phyloP scores from a whole-genome alignment of 2,888 invertebrate genomes.

The Monopis laevigella region DNA sequence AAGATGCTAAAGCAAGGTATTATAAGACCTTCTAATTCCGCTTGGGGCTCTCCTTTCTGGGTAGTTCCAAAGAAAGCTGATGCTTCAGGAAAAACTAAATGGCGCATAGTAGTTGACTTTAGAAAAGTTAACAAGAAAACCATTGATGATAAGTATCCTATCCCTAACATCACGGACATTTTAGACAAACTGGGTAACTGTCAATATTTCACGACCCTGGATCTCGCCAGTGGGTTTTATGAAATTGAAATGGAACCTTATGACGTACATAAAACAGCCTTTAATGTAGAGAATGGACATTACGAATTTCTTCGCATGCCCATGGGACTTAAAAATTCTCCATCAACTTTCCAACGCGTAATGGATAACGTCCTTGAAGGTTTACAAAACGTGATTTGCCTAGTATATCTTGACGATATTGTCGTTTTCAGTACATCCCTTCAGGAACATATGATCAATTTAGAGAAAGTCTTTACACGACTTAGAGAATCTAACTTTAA shows the following conservation, averaged over 20 bases:
- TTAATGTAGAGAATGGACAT: slow-evolving; percentile 26
- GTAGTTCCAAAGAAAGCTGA: slow-evolving; percentile 15
- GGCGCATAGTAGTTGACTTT: slow-evolving; percentile 24
- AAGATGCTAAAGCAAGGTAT: slow-evolving; percentile 13
- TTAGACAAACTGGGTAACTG: slow-evolving; percentile 21
- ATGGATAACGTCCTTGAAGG: slow-evolving; percentile 28
- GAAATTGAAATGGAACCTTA: slow-evolving; percentile 19
- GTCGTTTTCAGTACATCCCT: slow-evolving; percentile 21
- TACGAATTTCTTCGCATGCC: slow-evolving; percentile 30
- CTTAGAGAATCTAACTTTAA: slow-evolving; percentile 19
- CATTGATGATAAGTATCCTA: slow-evolving; percentile 15
- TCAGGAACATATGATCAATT: slow-evolving; percentile 23
- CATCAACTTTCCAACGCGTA: slow-evolving; percentile 28
- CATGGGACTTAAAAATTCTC: slow-evolving; percentile 27
- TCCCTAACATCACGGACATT: too few species aligned
- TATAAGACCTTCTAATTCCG: slow-evolving; percentile 11
- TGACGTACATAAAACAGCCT: slow-evolving; percentile 28
- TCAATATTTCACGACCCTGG: slow-evolving; percentile 22
- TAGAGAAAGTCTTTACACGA: slow-evolving; percentile 23
- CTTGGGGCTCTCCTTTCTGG: slow-evolving; percentile 18
- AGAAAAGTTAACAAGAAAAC: slow-evolving; percentile 17
- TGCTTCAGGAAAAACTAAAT: slow-evolving; percentile 18
- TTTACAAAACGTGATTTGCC: slow-evolving; percentile 21
- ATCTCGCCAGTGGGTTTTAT: slow-evolving; percentile 24
- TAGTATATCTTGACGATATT: slow-evolving; percentile 25